These are phyloP conservation scores for Tetheella fluctuosa DNA, from an alignment of 2,888 invertebrate genomes.

Conservation along the genomic window DNA sequence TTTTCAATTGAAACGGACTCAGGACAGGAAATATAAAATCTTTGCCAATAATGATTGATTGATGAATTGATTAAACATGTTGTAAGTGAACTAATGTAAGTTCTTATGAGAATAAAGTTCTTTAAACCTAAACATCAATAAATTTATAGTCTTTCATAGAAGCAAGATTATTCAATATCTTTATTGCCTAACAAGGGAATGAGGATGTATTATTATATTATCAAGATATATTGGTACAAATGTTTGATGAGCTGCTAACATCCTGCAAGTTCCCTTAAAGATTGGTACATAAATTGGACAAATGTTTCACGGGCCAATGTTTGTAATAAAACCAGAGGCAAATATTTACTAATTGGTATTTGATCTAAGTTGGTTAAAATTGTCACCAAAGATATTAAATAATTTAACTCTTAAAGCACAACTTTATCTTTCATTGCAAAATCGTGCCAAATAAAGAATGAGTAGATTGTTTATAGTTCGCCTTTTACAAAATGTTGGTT, in stretches of 20 bases:
- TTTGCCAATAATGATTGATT: too few species aligned
- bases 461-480: not conserved
- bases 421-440: not conserved
- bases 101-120: too few species aligned
- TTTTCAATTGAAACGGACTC: too few species aligned
- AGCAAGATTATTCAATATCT: not conserved
- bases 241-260: not conserved
- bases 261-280: too few species aligned
- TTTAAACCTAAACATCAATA: too few species aligned
- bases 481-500: slow-evolving; percentile 2
- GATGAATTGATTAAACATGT: too few species aligned
- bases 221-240: not conserved
- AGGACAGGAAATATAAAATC: too few species aligned
- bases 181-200: not conserved
- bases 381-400: not conserved
- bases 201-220: not conserved
- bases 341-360: slow-evolving; percentile 6
- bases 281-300: not conserved
- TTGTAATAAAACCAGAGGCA: not conserved
- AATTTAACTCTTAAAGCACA: not conserved
- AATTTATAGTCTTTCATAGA: too few species aligned
- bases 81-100: too few species aligned
- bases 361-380: not conserved
- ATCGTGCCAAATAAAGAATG: not conserved
- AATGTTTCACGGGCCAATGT: not conserved